Percentiles rank a stretch among this genome's conserved stretches.
Evolutionary conservation across 2,113 vertebrate genomes (phyloP).

Genomic region (Bolborhynchus lineola): DNA sequence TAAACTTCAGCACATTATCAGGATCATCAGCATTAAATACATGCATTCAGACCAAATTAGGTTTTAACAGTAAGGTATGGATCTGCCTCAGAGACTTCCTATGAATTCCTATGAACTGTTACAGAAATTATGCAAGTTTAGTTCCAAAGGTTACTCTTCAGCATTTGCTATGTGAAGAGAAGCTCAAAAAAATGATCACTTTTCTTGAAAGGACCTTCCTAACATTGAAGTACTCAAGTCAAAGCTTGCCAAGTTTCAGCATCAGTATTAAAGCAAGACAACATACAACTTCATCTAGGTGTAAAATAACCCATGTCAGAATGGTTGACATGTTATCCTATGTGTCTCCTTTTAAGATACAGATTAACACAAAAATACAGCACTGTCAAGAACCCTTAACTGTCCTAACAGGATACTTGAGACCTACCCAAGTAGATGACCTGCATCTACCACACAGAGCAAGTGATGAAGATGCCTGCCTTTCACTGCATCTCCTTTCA

Average conservation of each 20-base stretch:
- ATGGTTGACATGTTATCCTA: background rate
- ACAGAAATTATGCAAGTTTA: background rate
- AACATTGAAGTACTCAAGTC: background rate
- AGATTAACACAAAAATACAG: background rate
- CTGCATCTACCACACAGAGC: background rate
- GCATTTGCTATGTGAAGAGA: background rate
- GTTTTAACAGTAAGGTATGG: background rate
- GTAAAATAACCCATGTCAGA: background rate
- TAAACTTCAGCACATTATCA: background rate
- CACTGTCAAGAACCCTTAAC: background rate
- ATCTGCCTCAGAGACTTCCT: background rate
- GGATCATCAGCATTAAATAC: background rate
- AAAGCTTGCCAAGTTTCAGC: background rate
- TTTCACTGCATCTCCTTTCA: background rate
- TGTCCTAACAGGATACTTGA: background rate
- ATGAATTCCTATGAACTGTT: background rate
- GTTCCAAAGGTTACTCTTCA: background rate
- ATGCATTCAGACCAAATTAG: background rate
- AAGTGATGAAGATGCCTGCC: background rate
- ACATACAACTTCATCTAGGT: background rate
- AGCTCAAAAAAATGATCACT: background rate
- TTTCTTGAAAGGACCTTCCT: background rate
- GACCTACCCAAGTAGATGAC: background rate
- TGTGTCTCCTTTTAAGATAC: background rate
- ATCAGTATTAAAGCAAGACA: background rate